Evolutionary conservation across 1,140 invertebrate genomes (phyloP), one percentile per base, ranked within the genome.

Genomic region (Steinernema feltiae): DNA sequence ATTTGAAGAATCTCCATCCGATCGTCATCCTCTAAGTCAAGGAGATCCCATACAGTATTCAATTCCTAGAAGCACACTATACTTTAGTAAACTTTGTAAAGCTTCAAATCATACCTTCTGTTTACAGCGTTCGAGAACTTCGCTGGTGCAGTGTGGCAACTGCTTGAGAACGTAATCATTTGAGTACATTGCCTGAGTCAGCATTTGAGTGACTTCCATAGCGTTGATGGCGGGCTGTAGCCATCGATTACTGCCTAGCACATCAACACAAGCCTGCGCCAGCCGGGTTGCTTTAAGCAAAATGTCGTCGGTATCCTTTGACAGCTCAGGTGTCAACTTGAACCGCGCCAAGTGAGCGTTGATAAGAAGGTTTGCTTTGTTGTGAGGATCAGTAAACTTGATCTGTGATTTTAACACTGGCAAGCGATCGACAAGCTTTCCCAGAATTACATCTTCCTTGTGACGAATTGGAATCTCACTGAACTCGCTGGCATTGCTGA

Each of bases 181-280:
- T 74, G 92, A 94, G 95, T 97, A 99, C 95, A 99, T 97, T 1
- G 95, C 96, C 88, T 99, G 97, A 0, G 97, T 98, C 0, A 97
- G 93, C 96, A 99, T 99, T 88, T 99, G 97, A 0, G 97, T 95
- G 75, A 99, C 88, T 88, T 99, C 97, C 97, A 99, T 99, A 81
- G 97, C 95, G 69, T 96, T 94, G 29, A 99, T 92, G 7, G 96
- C 97, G 0, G 97, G 97, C 0, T 93, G 92, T 18, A 99, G 88
- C 97, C 97, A 99, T 31, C 97, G 96, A 84, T 97, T 98, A 24
- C 94, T 97, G 84, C 93, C 95, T 0, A 99, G 88, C 29, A 99
- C 97, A 89, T 99, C 97, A 18, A 99, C 97, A 87, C 96, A 99
- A 12, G 97, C 97, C 88, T 98, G 95, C 82, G 99, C 97, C 48